Evolutionary conservation across 2,888 invertebrate genomes (phyloP), one percentile per base, ranked within the genome.

Genomic region (Pinctada fucata): DNA sequence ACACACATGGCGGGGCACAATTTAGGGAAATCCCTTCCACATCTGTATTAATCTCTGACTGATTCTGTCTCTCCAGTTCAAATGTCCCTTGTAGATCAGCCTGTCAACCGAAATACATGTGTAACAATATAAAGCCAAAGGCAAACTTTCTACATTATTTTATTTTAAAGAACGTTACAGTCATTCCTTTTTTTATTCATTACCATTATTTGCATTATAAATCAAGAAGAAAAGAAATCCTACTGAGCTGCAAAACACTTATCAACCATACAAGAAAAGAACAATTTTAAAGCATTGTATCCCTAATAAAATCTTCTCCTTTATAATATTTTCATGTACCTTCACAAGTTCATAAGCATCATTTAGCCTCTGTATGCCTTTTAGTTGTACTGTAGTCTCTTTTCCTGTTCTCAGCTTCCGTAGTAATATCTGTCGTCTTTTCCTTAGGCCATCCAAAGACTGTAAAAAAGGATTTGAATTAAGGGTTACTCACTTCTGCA

Each of bases 331-430:
- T 31, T 31, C 31, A 31, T 31, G 1, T 31, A 88, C 83, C 77
- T 91, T 91, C 16, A 91, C 75, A 68, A 90, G 85, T 83, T 92
- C 92, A 83, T 87, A 91, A 0, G 91, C 91, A 69, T 90, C 89
- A 79, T 92, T 85, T 0, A 86, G 75, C 64, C 80, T 77, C 75
- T 86, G 81, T 51, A 86, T 81, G 63, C 63, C 76, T 65, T 79
- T 79, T 3, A 84, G 82, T 45, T 82, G 84, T 64, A 82, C 45
- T 0, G 86, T 84, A 10, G 85, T 86, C 16, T 89, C 85, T 47
- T 75, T 45, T 3, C 81, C 79, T 31, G 85, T 78, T 50, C 75
- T 79, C 52, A 91, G 64, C 68, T 86, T 86, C 52, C 84, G 78
- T 13, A 91, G 72, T 16, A 91, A 76, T 50, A 82, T 81, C 72